Conservation (phyloP, 2,888 invertebrate species). For the Onchidella celtica region DNA sequence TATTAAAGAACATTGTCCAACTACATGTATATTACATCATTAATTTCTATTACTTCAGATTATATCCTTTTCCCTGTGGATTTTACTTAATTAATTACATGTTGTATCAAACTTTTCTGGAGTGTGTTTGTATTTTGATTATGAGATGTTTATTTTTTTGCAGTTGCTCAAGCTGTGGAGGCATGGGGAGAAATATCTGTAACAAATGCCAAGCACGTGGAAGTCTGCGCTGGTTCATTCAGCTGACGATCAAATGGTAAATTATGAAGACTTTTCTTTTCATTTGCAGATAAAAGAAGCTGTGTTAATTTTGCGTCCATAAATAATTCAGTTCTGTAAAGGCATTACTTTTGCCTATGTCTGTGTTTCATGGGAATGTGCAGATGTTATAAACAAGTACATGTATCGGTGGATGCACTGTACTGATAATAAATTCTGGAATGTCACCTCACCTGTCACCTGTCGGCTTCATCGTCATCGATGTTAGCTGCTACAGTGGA, state of each 20-base stretch:
- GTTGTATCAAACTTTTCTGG: too few species aligned
- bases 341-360: neutral
- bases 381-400: too few species aligned
- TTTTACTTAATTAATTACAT: too few species aligned
- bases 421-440: too few species aligned
- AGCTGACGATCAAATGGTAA: constrained; percentile 75
- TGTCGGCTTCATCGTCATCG: too few species aligned
- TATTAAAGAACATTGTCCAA: too few species aligned
- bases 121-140: neutral
- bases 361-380: neutral
- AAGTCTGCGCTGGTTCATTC: constrained; percentile 75
- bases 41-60: too few species aligned
- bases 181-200: constrained; percentile 75
- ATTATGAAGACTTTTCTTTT: constrained; percentile 29
- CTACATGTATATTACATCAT: too few species aligned
- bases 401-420: too few species aligned
- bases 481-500: too few species aligned
- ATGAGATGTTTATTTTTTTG: constrained; percentile 20
- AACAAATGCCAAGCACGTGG: constrained; percentile 71
- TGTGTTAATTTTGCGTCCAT: neutral
- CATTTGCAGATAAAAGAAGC: neutral
- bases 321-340: neutral
- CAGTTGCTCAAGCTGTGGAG: constrained; percentile 74
- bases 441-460: too few species aligned
- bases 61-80: too few species aligned